phyloP scores from a whole-genome alignment of 2,797 vertebrate species.

The Apogon hyalosoma region DNA sequence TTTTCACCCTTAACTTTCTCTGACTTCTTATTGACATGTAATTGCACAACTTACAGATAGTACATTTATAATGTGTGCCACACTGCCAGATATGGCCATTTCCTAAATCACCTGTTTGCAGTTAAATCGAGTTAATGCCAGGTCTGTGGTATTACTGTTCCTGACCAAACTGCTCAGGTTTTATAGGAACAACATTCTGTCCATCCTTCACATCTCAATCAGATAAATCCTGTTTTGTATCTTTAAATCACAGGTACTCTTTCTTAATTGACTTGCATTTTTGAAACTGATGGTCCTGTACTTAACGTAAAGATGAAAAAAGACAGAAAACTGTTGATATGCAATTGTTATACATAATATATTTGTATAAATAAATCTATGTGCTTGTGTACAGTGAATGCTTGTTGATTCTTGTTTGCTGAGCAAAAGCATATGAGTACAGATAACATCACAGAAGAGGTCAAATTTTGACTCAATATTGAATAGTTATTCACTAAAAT shows the following conservation, averaged over 20 bases:
- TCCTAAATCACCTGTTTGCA: conserved; percentile 17
- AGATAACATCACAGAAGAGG: no score
- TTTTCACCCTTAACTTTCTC: conserved; percentile 6
- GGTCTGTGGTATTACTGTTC: not conserved
- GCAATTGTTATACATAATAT: conserved; percentile 91
- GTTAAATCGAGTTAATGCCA: conserved; percentile 3
- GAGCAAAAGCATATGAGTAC: no score
- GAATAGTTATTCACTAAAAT: not conserved
- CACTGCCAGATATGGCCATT: conserved; percentile 4
- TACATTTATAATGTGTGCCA: not conserved
- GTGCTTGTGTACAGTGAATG: conserved; percentile 82
- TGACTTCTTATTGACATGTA: not conserved
- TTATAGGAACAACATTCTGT: conserved; percentile 22
- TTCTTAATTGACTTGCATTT: conserved; percentile 85
- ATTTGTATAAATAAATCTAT: conserved; percentile 90
- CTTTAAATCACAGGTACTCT: conserved; percentile 70
- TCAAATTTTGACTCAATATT: not conserved
- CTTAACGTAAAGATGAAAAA: conserved; percentile 68
- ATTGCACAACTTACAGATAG: conserved; percentile 23
- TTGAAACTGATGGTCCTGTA: conserved; percentile 78
- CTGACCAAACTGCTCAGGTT: conserved; percentile 17
- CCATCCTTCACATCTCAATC: conserved; percentile 39
- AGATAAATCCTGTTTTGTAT: conserved; percentile 76
- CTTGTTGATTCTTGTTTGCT: conserved; percentile 21
- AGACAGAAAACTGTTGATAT: conserved; percentile 82